A percentile compares a stretch with the other conserved stretches of the same genome.
Evolutionary conservation across 2,797 vertebrate genomes (phyloP).

Genomic region (Typhlichthys subterraneus): DNA sequence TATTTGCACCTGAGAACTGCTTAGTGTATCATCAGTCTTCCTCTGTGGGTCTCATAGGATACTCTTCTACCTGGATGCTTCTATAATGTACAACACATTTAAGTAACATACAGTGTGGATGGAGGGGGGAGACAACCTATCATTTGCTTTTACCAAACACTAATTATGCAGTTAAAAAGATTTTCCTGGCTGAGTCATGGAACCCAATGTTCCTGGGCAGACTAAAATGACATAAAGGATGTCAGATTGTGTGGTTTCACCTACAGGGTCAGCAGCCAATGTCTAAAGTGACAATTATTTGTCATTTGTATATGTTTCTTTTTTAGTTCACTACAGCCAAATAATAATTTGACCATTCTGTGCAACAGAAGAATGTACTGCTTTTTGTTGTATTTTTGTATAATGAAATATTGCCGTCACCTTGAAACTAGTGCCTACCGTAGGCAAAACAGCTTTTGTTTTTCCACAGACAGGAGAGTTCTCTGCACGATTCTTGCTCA

Average conservation of each 20-base stretch:
- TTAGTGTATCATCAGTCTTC: not conserved
- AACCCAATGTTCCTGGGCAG: not conserved
- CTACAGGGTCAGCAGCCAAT: slow-evolving; percentile 42
- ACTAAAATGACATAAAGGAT: slow-evolving; percentile 23
- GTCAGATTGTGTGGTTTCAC: slow-evolving; percentile 33
- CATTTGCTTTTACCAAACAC: slow-evolving; percentile 16
- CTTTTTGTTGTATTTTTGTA: not conserved
- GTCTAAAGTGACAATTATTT: slow-evolving; percentile 14
- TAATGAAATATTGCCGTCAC: not conserved
- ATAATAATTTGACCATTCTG: slow-evolving; percentile 12
- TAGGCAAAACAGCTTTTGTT: slow-evolving; percentile 32
- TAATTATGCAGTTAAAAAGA: not conserved
- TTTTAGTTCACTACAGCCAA: slow-evolving; percentile 13
- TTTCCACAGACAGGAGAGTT: slow-evolving; percentile 83
- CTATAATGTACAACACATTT: not conserved
- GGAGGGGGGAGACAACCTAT: not conserved
- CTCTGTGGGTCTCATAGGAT: slow-evolving; percentile 19
- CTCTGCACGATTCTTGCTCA: slow-evolving; percentile 95
- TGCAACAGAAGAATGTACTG: not conserved
- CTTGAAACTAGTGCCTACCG: not conserved
- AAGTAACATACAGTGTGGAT: not conserved
- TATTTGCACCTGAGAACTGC: not conserved
- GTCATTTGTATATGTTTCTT: no score
- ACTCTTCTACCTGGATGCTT: not conserved
- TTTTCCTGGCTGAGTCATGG: not conserved